Evolutionary conservation across 2,888 invertebrate species (phyloP).

Genomic region (Ellobium chinense): DNA sequence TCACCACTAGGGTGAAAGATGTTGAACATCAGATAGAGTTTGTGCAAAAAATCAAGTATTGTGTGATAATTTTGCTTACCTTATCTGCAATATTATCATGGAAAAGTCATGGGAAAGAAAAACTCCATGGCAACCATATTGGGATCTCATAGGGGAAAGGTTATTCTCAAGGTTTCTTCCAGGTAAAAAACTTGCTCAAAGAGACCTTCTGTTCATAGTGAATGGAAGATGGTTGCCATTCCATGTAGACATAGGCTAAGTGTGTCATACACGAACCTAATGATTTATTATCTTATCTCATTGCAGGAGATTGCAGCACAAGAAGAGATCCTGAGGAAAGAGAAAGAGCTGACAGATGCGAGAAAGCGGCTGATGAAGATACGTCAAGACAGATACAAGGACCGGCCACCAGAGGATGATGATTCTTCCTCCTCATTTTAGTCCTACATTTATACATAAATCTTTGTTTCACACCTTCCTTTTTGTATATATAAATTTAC

Average conservation of each 20-base stretch:
- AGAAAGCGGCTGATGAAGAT: slow-evolving; percentile 93
- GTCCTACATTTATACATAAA: background rate
- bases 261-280: no score
- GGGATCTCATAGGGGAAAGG: no score
- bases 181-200: no score
- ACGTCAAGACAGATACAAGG: slow-evolving; percentile 91
- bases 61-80: no score
- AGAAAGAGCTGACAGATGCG: slow-evolving; percentile 95
- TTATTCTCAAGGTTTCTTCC: no score
- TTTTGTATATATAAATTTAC: background rate
- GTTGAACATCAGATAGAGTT: no score
- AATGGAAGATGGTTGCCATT: background rate
- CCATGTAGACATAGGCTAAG: no score
- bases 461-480: background rate
- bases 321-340: slow-evolving; percentile 90
- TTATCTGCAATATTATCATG: no score
- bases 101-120: no score
- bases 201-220: background rate
- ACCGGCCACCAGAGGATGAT: slow-evolving; percentile 60
- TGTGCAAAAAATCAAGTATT: no score
- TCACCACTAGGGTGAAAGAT: no score
- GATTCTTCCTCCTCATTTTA: slow-evolving; percentile 57
- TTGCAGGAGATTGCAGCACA: slow-evolving; percentile 78
- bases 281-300: background rate
- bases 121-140: no score